Percentiles rank a stretch among this genome's conserved stretches.
Evolutionary conservation across 37 sponge, comb jelly and placozoan species (phyloP).

Genomic region (Bolinopsis microptera): DNA sequence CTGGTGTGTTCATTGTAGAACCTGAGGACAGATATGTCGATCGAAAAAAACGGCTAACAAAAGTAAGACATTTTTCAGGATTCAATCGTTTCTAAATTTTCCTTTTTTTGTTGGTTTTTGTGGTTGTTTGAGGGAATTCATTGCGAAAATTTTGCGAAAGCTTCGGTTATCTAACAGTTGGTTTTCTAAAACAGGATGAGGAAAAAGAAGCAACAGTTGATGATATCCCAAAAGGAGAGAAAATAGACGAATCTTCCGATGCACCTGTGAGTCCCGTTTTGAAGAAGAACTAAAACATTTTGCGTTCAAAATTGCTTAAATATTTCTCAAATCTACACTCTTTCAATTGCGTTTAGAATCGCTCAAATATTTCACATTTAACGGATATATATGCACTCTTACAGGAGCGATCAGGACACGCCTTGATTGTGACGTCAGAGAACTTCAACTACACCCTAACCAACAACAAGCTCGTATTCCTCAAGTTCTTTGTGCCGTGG

Average conservation of each 20-base stretch:
- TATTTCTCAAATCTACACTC: too few relatives aligned
- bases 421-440: conserved; percentile 16
- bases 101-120: not conserved
- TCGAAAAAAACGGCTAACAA: not conserved
- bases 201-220: not conserved
- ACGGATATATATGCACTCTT: too few relatives aligned
- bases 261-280: not conserved
- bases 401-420: conserved; percentile 28
- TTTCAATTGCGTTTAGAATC: too few relatives aligned
- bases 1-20: conserved; percentile 17
- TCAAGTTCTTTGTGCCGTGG: conserved; percentile 63
- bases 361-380: too few relatives aligned
- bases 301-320: too few relatives aligned
- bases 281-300: too few relatives aligned
- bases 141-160: not conserved
- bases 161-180: not conserved
- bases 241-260: conserved; percentile 7
- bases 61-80: not conserved
- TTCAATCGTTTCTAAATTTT: not conserved
- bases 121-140: conserved; percentile 51
- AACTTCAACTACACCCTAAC: conserved; percentile 28
- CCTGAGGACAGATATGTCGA: not conserved
- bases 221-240: not conserved
- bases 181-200: not conserved
- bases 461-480: conserved; percentile 23